These are phyloP conservation scores for Philereme transversata DNA, from an alignment of 2,888 invertebrate species.

Conservation along the genomic window DNA sequence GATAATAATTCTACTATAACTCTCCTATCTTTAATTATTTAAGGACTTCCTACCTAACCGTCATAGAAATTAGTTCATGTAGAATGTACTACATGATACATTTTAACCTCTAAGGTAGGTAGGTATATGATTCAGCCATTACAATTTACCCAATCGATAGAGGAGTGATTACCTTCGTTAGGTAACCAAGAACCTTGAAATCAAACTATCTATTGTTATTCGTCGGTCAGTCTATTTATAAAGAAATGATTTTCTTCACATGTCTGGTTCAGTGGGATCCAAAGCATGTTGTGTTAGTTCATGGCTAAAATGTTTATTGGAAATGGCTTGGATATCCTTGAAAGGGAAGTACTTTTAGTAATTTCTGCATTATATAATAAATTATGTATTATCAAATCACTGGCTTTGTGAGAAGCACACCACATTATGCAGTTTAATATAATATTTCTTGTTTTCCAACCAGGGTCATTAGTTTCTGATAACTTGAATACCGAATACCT, in stretches of 20 bases:
- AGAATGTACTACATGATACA: too few relatives aligned
- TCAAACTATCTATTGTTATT: constrained; percentile 21
- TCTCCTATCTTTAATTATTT: too few relatives aligned
- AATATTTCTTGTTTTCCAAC: too few relatives aligned
- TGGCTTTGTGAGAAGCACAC: constrained; percentile 7
- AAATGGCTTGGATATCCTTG: constrained; percentile 9
- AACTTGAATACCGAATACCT: too few relatives aligned
- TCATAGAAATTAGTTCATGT: too few relatives aligned
- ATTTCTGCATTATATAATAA: constrained; percentile 6
- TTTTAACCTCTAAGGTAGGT: too few relatives aligned
- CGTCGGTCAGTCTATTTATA: constrained; percentile 29
- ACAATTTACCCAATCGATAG: constrained; percentile 17
- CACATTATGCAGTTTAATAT: too few relatives aligned
- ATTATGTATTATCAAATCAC: constrained; percentile 1
- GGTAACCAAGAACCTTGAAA: constrained; percentile 23
- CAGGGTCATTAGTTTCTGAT: too few relatives aligned
- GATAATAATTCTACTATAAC: too few relatives aligned
- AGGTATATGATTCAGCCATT: neutral
- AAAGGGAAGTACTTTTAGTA: constrained; percentile 14
- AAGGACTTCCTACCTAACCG: too few relatives aligned
- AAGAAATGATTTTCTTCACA: constrained; percentile 33
- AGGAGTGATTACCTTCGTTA: constrained; percentile 13
- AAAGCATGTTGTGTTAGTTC: constrained; percentile 31
- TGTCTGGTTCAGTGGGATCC: constrained; percentile 31
- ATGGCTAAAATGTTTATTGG: constrained; percentile 9